Evolutionary conservation across 2,888 invertebrate species (phyloP), one percentile per base, ranked within the genome.

Genomic region (Miltochrista miniata): DNA sequence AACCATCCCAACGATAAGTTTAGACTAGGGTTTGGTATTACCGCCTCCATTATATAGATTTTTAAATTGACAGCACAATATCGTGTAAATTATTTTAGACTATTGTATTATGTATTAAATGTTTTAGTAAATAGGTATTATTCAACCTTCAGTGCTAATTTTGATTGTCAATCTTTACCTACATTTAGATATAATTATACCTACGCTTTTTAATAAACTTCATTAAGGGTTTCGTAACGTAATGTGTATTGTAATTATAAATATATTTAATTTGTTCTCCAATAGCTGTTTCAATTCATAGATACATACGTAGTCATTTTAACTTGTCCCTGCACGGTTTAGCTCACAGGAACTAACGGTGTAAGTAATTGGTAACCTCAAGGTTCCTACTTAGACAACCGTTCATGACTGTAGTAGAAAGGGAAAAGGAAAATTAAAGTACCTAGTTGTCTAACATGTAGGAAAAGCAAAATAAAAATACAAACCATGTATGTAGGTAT

Each of bases 1-100:
- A 92, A 92, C 61, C 91, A 91, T 45, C 88, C 89, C n/a, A 92
- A 92, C 57, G 79, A 91, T 58, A 92, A 91, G 68, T 92, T 92
- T 61, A 71, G 88, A 33, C 84, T 92, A 0, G 92, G 92, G 0
- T 90, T 91, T 50, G 86, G 87, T 2, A 59, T 90, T 39, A 90
- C 84, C 7, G 91, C 88, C 13, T 74, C 85, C 46, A 83, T 89
- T 46, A 63, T 83, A 46, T 86, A 76, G 56, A 41, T 48, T 33
- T 24, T 48, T 29, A 29, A 33, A 43, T 33, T 42, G 8, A 12
- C 5, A 18, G 10, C 12, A 5, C 24, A 7, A 2, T 29, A 24
- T 43, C 18, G 5, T 24, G 18, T 24, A 24, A 2, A 2, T 11
- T 5, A 18, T 40, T 5, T 18, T 40, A 41, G 29, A 31, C 30